Evolutionary conservation across 2,113 vertebrate species (phyloP).

Genomic region (Hypocryptadius cinnamomeus): DNA sequence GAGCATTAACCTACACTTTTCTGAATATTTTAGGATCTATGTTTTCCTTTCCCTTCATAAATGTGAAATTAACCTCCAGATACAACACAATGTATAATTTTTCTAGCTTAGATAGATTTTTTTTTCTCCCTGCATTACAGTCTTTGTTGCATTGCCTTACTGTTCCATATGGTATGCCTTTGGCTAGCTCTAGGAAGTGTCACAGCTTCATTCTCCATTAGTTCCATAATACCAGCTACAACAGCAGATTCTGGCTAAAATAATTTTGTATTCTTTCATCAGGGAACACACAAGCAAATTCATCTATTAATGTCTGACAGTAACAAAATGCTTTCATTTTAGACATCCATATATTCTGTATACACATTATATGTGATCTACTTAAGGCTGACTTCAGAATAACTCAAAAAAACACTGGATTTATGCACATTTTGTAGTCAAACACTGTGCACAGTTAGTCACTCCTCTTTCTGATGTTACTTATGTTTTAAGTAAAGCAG

Average conservation of each 20-base stretch:
- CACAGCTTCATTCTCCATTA: not conserved
- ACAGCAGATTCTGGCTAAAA: not conserved
- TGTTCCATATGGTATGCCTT: slow-evolving; percentile 8
- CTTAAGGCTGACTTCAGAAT: not conserved
- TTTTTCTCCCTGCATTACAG: not conserved
- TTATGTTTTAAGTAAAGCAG: not conserved
- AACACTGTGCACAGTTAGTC: not conserved
- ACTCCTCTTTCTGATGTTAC: not conserved
- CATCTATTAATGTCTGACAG: not conserved
- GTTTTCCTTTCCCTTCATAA: not conserved
- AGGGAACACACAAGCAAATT: not conserved
- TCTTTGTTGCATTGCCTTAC: not conserved
- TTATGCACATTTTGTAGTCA: not conserved
- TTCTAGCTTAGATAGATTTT: not conserved
- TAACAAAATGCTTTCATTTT: not conserved
- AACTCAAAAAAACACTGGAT: not conserved
- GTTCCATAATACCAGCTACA: not conserved
- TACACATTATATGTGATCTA: fast-evolving
- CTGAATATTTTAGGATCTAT: not conserved
- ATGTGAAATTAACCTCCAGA: not conserved
- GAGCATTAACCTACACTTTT: not conserved
- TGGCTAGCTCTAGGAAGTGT: slow-evolving; percentile 8
- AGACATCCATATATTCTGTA: not conserved
- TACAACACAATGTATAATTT: not conserved
- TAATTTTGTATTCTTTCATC: not conserved